Evolutionary conservation across 1,140 invertebrate species (phyloP).

Genomic region (Leptestheria dahalacensis): DNA sequence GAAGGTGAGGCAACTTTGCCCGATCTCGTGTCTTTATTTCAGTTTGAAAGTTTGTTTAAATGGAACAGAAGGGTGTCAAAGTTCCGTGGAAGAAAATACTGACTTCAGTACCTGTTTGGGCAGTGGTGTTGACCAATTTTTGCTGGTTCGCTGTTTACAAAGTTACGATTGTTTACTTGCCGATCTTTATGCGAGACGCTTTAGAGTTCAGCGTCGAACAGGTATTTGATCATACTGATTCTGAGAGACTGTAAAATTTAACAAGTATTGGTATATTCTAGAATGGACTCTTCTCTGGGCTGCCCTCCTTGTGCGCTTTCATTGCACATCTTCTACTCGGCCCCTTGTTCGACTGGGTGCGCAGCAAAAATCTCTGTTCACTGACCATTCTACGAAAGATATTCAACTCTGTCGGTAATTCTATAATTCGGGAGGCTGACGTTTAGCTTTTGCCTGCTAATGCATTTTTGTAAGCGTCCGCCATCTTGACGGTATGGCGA

Average conservation of each 20-base stretch:
- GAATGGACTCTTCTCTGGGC: conserved; percentile 38
- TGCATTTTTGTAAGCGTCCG: too few relatives aligned
- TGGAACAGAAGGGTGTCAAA: conserved; percentile 2
- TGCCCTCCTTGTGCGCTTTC: conserved; percentile 36
- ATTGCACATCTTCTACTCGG: conserved; percentile 20
- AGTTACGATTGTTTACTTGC: conserved; percentile 39
- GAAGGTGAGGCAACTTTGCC: background rate
- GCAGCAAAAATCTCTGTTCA: conserved; percentile 18
- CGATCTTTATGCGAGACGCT: conserved; percentile 40
- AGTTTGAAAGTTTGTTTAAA: background rate
- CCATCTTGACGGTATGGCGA: too few relatives aligned
- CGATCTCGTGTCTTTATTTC: background rate
- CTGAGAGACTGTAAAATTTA: too few relatives aligned
- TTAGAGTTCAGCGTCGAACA: conserved; percentile 36
- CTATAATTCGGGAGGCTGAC: background rate
- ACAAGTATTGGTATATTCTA: conserved; percentile 20
- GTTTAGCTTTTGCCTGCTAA: background rate
- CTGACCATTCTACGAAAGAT: conserved; percentile 21
- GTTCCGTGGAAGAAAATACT: conserved; percentile 36
- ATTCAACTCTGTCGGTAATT: conserved; percentile 23
- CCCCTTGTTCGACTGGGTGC: conserved; percentile 20
- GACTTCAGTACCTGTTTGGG: conserved; percentile 38
- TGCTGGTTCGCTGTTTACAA: conserved; percentile 43
- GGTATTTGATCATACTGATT: conserved; percentile 23
- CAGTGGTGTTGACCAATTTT: conserved; percentile 39